Conservation (phyloP, 1,140 invertebrate species). For the Drosophila saltans region DNA sequence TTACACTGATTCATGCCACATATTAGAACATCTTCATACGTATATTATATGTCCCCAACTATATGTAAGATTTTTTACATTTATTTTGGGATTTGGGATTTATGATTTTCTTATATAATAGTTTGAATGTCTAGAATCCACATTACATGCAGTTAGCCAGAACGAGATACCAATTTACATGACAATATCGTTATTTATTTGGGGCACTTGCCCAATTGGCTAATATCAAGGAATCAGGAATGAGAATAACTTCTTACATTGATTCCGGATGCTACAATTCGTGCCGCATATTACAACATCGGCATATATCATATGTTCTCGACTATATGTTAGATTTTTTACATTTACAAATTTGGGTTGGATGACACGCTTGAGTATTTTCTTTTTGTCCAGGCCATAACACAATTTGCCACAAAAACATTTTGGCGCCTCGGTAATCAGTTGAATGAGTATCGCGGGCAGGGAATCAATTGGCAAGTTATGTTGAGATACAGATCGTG, state of each 20-base stretch:
- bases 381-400: conserved; percentile 44
- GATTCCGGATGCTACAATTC: conserved; percentile 38
- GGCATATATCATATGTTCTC: conserved; percentile 75
- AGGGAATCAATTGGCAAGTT: conserved; percentile 61
- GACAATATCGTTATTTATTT: too few species aligned
- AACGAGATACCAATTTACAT: too few species aligned
- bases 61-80: conserved; percentile 17
- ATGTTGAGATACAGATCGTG: conserved; percentile 47
- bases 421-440: conserved; percentile 69
- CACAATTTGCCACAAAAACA: conserved; percentile 74
- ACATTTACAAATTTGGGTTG: conserved; percentile 70
- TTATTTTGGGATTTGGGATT: conserved; percentile 32
- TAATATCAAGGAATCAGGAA: neutral
- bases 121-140: too few species aligned
- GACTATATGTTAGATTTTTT: conserved; percentile 74
- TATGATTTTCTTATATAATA: too few species aligned
- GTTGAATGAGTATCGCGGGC: conserved; percentile 71
- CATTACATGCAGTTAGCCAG: too few species aligned
- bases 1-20: too few species aligned
- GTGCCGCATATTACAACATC: conserved; percentile 72
- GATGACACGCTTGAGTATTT: conserved; percentile 53
- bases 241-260: conserved; percentile 21
- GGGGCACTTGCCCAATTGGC: neutral
- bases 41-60: conserved; percentile 77
- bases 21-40: conserved; percentile 30